Conservation (phyloP, 35 echinoderm and acorn worm species). For the Anneissia japonica region DNA sequence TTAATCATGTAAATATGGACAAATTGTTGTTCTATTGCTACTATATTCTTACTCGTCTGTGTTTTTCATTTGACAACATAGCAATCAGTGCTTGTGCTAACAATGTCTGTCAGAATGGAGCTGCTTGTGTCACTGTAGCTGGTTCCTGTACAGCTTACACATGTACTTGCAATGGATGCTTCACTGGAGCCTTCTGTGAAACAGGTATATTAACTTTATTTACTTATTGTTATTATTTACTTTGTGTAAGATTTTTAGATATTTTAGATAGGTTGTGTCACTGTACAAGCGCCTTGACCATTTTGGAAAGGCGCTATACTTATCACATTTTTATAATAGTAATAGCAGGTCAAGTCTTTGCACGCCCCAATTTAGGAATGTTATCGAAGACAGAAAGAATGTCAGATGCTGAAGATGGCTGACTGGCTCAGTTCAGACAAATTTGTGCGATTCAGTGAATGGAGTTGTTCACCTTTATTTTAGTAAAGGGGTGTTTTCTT, state of each 20-base stretch:
- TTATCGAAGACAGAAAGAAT: too few species aligned
- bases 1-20: too few species aligned
- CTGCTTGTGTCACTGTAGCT: constrained; percentile 13
- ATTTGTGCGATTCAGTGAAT: too few species aligned
- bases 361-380: too few species aligned
- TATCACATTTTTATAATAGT: too few species aligned
- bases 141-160: constrained; percentile 53
- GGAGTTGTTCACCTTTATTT: too few species aligned
- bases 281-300: not conserved
- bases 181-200: constrained; percentile 72
- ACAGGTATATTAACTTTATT: constrained; percentile 26
- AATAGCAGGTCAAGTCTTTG: too few species aligned
- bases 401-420: too few species aligned
- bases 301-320: not conserved
- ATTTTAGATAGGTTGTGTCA: not conserved
- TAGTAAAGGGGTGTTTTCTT: too few species aligned
- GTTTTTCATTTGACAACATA: not conserved
- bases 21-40: too few species aligned
- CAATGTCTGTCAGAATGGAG: constrained; percentile 66
- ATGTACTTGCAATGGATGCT: constrained; percentile 63
- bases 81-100: constrained; percentile 51
- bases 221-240: not conserved
- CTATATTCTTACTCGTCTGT: not conserved
- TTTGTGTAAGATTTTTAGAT: not conserved
- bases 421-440: too few species aligned